A percentile compares a stretch with the other conserved stretches of the same genome.
phyloP scores from a whole-genome alignment of 2,113 vertebrate genomes.

The Loxodonta africana region DNA sequence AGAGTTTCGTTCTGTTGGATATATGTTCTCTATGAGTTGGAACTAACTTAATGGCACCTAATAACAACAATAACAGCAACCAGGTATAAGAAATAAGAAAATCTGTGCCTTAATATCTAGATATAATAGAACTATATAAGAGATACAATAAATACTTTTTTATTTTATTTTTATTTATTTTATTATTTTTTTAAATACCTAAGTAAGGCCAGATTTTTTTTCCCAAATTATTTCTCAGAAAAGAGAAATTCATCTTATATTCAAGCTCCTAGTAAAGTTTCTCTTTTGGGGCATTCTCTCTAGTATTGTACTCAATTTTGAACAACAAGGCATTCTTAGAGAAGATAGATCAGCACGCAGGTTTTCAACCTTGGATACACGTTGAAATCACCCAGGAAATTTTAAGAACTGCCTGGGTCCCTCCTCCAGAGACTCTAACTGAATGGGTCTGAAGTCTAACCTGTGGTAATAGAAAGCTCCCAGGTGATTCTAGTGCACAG shows the following conservation, averaged over 20 bases:
- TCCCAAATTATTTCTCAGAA: too few relatives aligned
- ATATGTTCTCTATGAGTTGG: too few relatives aligned
- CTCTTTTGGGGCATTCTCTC: background rate
- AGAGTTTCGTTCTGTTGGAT: too few relatives aligned
- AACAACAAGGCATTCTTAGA: background rate
- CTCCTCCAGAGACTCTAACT: background rate
- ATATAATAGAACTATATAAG: background rate
- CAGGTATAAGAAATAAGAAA: background rate
- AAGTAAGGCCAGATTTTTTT: background rate
- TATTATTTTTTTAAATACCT: too few relatives aligned
- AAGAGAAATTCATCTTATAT: background rate
- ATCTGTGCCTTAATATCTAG: background rate
- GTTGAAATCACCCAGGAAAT: background rate
- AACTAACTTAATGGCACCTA: too few relatives aligned
- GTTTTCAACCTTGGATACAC: background rate
- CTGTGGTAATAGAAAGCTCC: background rate
- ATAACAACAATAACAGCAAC: too few relatives aligned
- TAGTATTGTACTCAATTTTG: background rate
- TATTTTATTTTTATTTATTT: too few relatives aligned
- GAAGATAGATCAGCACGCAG: background rate
- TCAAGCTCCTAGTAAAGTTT: background rate
- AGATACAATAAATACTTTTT: background rate
- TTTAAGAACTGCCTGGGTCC: background rate
- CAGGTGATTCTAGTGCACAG: constrained; percentile 1
- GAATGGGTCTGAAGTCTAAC: background rate